A percentile compares a stretch with the other conserved stretches of the same genome.
phyloP scores from a whole-genome alignment of 2,888 invertebrate genomes.

The Melitaea athalia region DNA sequence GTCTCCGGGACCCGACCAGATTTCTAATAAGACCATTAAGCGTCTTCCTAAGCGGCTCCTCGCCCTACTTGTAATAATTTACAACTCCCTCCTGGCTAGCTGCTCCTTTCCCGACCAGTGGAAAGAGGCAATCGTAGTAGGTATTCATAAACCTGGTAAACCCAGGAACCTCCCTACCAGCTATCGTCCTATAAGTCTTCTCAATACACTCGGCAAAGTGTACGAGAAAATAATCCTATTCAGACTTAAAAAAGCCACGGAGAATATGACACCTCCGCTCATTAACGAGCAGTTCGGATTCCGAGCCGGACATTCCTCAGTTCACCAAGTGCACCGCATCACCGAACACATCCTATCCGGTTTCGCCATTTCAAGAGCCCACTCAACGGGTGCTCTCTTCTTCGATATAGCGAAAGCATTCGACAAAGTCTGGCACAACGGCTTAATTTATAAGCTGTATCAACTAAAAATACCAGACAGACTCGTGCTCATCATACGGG shows the following conservation, averaged over 20 bases:
- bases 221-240: not conserved
- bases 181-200: not conserved
- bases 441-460: too few species aligned
- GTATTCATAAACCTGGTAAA: too few species aligned
- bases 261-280: too few species aligned
- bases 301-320: too few species aligned
- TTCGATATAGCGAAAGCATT: not conserved
- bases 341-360: not conserved
- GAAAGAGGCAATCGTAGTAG: not conserved
- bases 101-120: not conserved
- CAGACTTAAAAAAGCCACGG: too few species aligned
- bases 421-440: too few species aligned
- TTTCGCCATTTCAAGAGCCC: not conserved
- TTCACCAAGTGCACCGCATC: too few species aligned
- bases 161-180: too few species aligned
- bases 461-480: too few species aligned
- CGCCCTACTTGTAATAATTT: not conserved
- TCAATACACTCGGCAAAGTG: not conserved
- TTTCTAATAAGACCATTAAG: not conserved
- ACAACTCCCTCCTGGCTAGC: not conserved
- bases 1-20: too few species aligned
- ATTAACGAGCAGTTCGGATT: too few species aligned
- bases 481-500: too few species aligned
- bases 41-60: not conserved
- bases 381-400: not conserved